phyloP scores from a whole-genome alignment of 2,113 vertebrate species.

The Oreochromis tanganicae region DNA sequence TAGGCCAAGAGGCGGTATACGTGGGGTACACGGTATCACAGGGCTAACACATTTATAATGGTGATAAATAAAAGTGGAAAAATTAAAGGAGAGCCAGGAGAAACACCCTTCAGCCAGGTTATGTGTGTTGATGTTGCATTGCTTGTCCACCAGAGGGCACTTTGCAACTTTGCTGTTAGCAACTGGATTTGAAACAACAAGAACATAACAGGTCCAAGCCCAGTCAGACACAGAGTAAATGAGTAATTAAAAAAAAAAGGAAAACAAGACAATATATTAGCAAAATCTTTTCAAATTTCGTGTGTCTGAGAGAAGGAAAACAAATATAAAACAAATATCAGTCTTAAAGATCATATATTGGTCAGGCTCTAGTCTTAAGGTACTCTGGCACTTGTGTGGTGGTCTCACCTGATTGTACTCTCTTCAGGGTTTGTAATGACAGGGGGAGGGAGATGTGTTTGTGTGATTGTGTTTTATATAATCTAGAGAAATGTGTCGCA shows the following conservation, averaged over 20 bases:
- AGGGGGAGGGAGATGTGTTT: background rate
- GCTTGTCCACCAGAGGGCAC: background rate
- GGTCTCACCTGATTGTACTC: background rate
- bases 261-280: background rate
- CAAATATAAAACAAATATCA: background rate
- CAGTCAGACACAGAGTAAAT: background rate
- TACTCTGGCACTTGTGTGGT: background rate
- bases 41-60: background rate
- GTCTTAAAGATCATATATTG: background rate
- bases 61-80: background rate
- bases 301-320: background rate
- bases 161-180: background rate
- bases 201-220: background rate
- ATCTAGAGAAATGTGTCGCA: background rate
- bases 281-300: background rate
- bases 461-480: background rate
- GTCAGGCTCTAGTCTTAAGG: background rate
- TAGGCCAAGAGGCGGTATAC: background rate
- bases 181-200: background rate
- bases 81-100: background rate
- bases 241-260: background rate
- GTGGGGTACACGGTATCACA: rapidly evolving
- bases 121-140: background rate
- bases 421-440: background rate
- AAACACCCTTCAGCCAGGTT: background rate